phyloP scores from a whole-genome alignment of 2,888 invertebrate species.

The Carterocephalus palaemon region DNA sequence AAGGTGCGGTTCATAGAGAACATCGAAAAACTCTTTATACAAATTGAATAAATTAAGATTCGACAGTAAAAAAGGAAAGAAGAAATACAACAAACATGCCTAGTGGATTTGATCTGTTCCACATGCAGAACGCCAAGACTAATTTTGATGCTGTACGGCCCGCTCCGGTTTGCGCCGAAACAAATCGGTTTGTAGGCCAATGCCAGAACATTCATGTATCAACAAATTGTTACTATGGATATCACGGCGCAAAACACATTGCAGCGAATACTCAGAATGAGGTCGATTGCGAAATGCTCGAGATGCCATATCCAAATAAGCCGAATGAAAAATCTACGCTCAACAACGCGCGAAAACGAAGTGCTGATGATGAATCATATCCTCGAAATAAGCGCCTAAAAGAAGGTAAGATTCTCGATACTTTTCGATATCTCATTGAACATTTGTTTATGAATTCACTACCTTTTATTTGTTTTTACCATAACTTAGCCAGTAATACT shows the following conservation, averaged over 20 bases:
- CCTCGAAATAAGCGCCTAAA: constrained; percentile 64
- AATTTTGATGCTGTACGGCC: constrained; percentile 71
- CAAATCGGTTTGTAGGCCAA: constrained; percentile 59
- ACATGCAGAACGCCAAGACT: constrained; percentile 66
- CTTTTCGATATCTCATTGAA: constrained; percentile 51
- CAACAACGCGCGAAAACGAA: constrained; percentile 58
- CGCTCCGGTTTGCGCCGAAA: constrained; percentile 60
- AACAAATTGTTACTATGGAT: constrained; percentile 76
- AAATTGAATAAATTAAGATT: no score
- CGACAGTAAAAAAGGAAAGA: background rate
- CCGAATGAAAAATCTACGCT: constrained; percentile 37
- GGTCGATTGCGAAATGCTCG: constrained; percentile 35
- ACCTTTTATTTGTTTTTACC: no score
- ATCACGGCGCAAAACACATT: constrained; percentile 54
- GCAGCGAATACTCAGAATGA: constrained; percentile 41
- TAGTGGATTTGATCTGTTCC: constrained; percentile 60
- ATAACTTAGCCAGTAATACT: no score
- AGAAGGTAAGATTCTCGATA: constrained; percentile 59
- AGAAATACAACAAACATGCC: constrained; percentile 50
- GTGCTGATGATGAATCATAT: constrained; percentile 56
- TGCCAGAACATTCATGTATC: constrained; percentile 71
- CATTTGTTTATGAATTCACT: constrained; percentile 25
- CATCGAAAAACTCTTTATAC: no score
- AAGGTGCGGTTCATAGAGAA: no score
- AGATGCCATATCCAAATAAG: constrained; percentile 41